Base-by-base conservation (phyloP, 2,113 vertebrate species). In the Dromiciops gliroides region DNA sequence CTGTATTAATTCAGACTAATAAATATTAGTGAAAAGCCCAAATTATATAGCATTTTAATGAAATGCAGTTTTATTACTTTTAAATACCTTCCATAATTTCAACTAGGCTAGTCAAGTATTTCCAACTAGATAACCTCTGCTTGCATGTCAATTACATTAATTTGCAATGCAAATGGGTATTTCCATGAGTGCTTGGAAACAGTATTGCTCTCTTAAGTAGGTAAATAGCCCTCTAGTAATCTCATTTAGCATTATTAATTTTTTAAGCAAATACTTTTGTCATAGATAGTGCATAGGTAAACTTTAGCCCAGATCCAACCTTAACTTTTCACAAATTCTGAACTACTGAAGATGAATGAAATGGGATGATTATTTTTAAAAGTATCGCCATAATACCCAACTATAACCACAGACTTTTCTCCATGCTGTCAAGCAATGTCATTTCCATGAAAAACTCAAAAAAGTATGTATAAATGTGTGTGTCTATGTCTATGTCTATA, bases 1-100 rank as follows among this genome's bases (percentile, higher is more conserved):
- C 6, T 4, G 37, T 67, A 67, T 67, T 37, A 67, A 37, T 67
- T 37, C 60, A 37, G 12, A 67, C 31, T 37, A 92, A 53, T 49
- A 6, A 23, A 53, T 93, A 94, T 48, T 67, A 92, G 52, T 95
- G 6, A 60, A 91, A 95, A 83, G 12, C 2, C 52, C 51, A 89
- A 31, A 48, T 10, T 92, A 60, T 60, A 50, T 26, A 89, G 3
- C 8, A 14, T 47, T 83, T 92, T 96, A 94, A 90, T 14, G 93
- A n/a, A 52, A 93, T 90, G 91, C 12, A 48, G 24, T 90, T 93
- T 95, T 83, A 92, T 51, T 52, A 12, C 7, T 89, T 92, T 91
- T 1, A 92, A 90, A 23, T 12, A 90, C 0, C 31, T 11, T 5
- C 31, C 60, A 67, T 67, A 67, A 67, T 37, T 67, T 67, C 31